Evolutionary conservation across 1,140 invertebrate genomes (phyloP).

Genomic region (Acromyrmex charruanus): DNA sequence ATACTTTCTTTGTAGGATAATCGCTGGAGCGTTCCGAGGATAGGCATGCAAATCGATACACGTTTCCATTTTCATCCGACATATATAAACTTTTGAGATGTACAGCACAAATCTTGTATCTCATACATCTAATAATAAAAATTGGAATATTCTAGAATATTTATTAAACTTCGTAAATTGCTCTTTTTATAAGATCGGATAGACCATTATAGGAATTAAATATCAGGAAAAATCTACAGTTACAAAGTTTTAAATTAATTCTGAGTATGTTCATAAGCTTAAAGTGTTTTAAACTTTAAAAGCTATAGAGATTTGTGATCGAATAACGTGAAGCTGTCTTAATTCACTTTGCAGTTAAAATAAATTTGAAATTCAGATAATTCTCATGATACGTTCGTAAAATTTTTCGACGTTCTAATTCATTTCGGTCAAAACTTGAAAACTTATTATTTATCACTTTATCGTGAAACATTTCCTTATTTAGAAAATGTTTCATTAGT

Average conservation of each 20-base stretch:
- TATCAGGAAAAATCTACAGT: neutral
- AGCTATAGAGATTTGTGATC: neutral
- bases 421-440: neutral
- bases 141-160: neutral
- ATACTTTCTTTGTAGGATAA: slow-evolving; percentile 59
- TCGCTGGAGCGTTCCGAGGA: slow-evolving; percentile 10
- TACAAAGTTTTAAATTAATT: neutral
- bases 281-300: slow-evolving; percentile 1
- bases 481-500: neutral
- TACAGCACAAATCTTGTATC: neutral
- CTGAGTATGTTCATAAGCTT: neutral
- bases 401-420: neutral
- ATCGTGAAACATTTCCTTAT: neutral
- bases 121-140: neutral
- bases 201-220: neutral
- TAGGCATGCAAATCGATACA: slow-evolving; percentile 47
- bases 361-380: slow-evolving; percentile 4
- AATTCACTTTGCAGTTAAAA: neutral
- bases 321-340: neutral
- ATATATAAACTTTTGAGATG: slow-evolving; percentile 25
- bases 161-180: neutral
- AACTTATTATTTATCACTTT: neutral
- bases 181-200: neutral
- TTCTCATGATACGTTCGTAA: neutral
- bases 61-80: slow-evolving; percentile 6